Evolutionary conservation across 1,140 invertebrate genomes (phyloP), one percentile per base, ranked within the genome.

Genomic region (Formica exsecta): DNA sequence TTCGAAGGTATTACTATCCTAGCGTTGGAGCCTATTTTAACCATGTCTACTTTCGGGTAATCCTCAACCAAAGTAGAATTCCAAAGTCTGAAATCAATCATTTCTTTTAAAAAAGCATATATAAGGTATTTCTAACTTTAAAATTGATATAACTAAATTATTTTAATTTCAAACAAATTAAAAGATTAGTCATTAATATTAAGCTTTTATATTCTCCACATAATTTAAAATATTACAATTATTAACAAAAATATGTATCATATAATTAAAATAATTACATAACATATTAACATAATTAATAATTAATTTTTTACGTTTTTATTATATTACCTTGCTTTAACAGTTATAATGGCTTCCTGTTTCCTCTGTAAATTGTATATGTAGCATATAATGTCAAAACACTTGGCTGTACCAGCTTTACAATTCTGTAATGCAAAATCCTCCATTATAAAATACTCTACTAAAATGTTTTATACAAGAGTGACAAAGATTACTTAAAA

Each of bases 21-120:
- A 0, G 98, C 98, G 70, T 95, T 96, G 0, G 98, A 99, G 44
- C 96, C 96, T 71, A 99, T 98, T 89, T 96, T 96, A 0, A 99
- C 98, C 62, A 96, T 96, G 92, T 98, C 97, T n/a, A 98, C 97
- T 65, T 97, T 96, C 0, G 97, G 97, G 95, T 98, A 98, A 93
- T 99, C 97, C 92, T 98, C 97, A 1, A 98, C 97, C 16, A 99
- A 95, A 0, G 98, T 99, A 1, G 97, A 97, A 95, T 99, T 99
- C 98, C 98, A 99, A 8, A 99, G 95, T 70, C 98, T 96, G 64
- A 75, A 92, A 90, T 65, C 61, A 41, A 44, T 68, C 5, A 44
- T 25, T 74, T 41, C 19, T 48, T 64, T 62, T 29, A 51, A 22
- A 51, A 51, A 51, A 51, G 44, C 44, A 48, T 22, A 11, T 32